Base-by-base conservation (phyloP, 2,797 vertebrate species). In the Spea hammondii region DNA sequence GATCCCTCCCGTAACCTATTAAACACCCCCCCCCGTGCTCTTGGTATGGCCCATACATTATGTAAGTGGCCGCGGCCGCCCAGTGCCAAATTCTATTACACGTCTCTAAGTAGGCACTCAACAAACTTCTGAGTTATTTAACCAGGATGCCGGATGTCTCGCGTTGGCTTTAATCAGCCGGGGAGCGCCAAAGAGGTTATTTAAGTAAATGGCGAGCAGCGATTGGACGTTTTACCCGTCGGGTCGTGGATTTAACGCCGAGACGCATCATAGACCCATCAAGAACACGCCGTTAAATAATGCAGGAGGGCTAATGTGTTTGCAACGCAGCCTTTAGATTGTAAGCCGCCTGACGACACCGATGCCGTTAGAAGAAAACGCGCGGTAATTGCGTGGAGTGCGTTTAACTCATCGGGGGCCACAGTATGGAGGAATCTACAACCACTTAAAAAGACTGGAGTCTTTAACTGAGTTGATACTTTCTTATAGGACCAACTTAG, bases 171-270 rank as follows among this genome's bases (percentile, higher is more conserved):
- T 77, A 81, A 76, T 81, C 74, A 72, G 53, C 47, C 7, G 8
- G 45, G 4, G 10, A 5, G 51, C 50, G 79, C 79, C 79, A 76
- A 72, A 67, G 72, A 69, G 9, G 78, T 79, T 79, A 79, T 74
- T 79, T 79, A 79, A 79, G 78, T 70, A 69, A 80, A 80, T 80
- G 72, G 66, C 57, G 9, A 72, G 14, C 49, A 76, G 77, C 69
- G 74, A 62, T 62, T 32, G 79, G 79, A 76, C 69, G 68, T 76
- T 72, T 81, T 76, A 77, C 68, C 74, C 44, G 74, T 77, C 79
- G 53, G 32, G 14, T 32, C 8, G 64, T n/a, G 10, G 50, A 13
- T 10, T 80, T 81, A 81, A 81, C 79, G 72, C 17, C 2, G 60
- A 53, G 78, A 70, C 60, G 4, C 53, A 59, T 14, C 12, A 54